phyloP scores from a whole-genome alignment of 2,888 invertebrate species.

The Acanthopleura granulata region DNA sequence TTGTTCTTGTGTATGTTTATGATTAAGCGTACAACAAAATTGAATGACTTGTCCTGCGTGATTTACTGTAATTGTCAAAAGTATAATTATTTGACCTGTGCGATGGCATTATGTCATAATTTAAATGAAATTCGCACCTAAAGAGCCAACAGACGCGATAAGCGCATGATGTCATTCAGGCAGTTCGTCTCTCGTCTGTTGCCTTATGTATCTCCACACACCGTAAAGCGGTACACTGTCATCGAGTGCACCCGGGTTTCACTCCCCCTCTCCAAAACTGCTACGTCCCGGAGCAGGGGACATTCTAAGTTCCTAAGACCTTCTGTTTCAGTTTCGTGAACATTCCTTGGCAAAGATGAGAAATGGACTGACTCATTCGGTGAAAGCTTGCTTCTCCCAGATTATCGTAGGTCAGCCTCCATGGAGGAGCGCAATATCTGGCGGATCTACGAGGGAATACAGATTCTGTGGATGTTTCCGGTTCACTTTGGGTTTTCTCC shows the following conservation, averaged over 20 bases:
- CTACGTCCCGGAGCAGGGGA: not conserved
- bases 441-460: not conserved
- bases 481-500: not conserved
- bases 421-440: not conserved
- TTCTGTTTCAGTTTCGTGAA: not conserved
- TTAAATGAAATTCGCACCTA: too few relatives aligned
- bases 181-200: too few relatives aligned
- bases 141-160: too few relatives aligned
- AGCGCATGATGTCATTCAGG: too few relatives aligned
- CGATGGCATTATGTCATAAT: too few relatives aligned
- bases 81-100: too few relatives aligned
- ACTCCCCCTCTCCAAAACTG: constrained; percentile 15
- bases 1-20: too few relatives aligned
- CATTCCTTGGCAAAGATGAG: not conserved
- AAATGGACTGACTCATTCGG: not conserved
- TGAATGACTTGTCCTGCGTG: too few relatives aligned
- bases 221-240: too few relatives aligned
- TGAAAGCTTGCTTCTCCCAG: constrained; percentile 10
- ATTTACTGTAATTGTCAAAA: too few relatives aligned
- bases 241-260: constrained; percentile 2
- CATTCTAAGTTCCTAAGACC: not conserved
- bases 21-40: too few relatives aligned
- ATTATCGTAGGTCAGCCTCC: not conserved
- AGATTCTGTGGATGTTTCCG: not conserved
- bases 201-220: too few relatives aligned